These are phyloP conservation scores for Malaclemys terrapin DNA, from an alignment of 2,113 vertebrate species.

Conservation along the genomic window DNA sequence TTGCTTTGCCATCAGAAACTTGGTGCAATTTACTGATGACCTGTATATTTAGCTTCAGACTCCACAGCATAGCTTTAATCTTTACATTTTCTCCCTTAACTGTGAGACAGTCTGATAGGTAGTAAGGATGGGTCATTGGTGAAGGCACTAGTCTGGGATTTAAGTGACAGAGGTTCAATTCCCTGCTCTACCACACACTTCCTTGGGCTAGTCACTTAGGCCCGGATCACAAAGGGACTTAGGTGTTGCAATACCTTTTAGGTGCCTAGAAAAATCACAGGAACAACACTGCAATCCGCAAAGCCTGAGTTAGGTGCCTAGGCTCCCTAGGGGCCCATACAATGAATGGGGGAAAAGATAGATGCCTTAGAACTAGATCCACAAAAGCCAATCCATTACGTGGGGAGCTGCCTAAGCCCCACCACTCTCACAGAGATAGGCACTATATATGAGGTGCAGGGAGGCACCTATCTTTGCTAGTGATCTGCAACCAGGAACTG, in stretches of 20 bases:
- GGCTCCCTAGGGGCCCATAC: neutral
- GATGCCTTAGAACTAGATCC: too few relatives aligned
- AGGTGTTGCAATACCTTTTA: neutral
- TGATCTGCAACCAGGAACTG: neutral
- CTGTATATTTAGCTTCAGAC: accelerated
- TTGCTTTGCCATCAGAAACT: neutral
- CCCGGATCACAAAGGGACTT: neutral
- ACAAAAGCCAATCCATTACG: neutral
- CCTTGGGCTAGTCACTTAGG: neutral
- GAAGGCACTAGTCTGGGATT: neutral
- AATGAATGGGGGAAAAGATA: neutral
- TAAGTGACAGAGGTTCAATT: neutral
- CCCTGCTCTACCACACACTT: neutral
- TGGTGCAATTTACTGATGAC: accelerated
- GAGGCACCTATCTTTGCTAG: too few relatives aligned
- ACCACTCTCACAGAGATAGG: neutral
- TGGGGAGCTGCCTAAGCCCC: neutral
- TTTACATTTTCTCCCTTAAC: neutral
- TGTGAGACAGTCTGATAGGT: neutral
- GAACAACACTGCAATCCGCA: neutral
- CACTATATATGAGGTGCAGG: too few relatives aligned
- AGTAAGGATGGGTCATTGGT: neutral
- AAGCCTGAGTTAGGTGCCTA: neutral
- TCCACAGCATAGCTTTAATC: neutral
- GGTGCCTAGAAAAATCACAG: neutral